These are phyloP conservation scores for Oceanodroma tethys DNA, from an alignment of 2,113 vertebrate species.

Conservation along the genomic window DNA sequence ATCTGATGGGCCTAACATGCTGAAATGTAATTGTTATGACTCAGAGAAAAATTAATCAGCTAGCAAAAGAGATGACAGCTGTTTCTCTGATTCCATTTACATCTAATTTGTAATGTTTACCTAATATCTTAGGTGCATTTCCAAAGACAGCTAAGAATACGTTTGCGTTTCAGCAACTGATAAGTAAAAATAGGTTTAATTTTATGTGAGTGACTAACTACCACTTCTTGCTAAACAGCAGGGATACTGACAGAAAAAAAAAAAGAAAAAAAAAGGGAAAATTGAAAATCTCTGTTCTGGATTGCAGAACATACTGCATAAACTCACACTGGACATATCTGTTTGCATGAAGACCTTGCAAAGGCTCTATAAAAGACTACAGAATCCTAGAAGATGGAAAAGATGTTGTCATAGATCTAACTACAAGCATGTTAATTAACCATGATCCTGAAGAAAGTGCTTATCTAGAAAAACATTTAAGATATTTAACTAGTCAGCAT, in stretches of 20 bases:
- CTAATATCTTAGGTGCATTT: not conserved
- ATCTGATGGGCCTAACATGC: not conserved
- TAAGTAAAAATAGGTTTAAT: not conserved
- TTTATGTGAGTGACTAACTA: not conserved
- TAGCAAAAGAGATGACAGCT: not conserved
- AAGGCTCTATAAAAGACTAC: not conserved
- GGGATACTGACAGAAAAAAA: not conserved
- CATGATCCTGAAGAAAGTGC: not conserved
- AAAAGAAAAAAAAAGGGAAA: not conserved
- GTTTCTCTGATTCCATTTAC: conserved; percentile 31
- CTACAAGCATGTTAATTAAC: not conserved
- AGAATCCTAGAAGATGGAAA: not conserved
- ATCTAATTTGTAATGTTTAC: conserved; percentile 39
- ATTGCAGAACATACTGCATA: not conserved
- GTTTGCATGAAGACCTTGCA: not conserved
- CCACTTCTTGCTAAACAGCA: not conserved
- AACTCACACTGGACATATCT: not conserved
- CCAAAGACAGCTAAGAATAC: not conserved
- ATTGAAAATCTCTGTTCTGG: not conserved
- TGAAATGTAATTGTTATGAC: not conserved
- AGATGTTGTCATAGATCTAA: not conserved
- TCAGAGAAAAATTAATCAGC: conserved; percentile 20
- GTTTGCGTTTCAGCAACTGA: not conserved
- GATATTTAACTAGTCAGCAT: not conserved
- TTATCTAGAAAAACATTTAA: not conserved